phyloP scores from a whole-genome alignment of 2,113 vertebrate genomes.

The Equus quagga region DNA sequence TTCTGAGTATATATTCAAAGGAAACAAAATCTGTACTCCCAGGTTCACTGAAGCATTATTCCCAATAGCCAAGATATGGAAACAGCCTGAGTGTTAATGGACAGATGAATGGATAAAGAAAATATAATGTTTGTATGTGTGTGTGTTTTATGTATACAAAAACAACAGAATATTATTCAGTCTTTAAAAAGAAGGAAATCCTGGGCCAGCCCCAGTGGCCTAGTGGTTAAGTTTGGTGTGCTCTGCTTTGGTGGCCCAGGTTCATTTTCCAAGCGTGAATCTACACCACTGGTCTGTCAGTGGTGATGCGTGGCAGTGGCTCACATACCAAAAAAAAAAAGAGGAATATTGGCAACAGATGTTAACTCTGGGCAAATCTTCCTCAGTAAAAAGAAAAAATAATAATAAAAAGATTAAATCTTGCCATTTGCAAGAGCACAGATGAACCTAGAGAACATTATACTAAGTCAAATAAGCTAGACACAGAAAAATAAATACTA shows the following conservation, averaged over 20 bases:
- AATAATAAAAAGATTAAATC: not conserved
- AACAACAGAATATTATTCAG: not conserved
- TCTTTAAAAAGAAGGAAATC: not conserved
- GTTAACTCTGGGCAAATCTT: too few species aligned
- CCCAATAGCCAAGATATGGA: not conserved
- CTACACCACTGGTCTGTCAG: too few species aligned
- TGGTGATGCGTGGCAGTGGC: too few species aligned
- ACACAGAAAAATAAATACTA: not conserved
- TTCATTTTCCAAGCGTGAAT: too few species aligned
- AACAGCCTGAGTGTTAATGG: too few species aligned
- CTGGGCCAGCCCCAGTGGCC: not conserved
- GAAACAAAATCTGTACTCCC: not conserved
- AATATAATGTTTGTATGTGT: too few species aligned
- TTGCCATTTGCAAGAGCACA: not conserved
- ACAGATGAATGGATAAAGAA: not conserved
- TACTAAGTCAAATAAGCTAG: not conserved
- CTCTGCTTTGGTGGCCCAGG: too few species aligned
- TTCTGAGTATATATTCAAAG: not conserved
- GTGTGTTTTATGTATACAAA: not conserved
- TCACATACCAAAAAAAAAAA: too few species aligned
- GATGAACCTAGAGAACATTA: not conserved
- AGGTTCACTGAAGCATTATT: not conserved
- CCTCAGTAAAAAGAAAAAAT: too few species aligned
- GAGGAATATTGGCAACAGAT: too few species aligned
- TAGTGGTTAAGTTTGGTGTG: too few species aligned